Evolutionary conservation across 2,797 vertebrate species (phyloP).

Genomic region (Novumbra hubbsi): DNA sequence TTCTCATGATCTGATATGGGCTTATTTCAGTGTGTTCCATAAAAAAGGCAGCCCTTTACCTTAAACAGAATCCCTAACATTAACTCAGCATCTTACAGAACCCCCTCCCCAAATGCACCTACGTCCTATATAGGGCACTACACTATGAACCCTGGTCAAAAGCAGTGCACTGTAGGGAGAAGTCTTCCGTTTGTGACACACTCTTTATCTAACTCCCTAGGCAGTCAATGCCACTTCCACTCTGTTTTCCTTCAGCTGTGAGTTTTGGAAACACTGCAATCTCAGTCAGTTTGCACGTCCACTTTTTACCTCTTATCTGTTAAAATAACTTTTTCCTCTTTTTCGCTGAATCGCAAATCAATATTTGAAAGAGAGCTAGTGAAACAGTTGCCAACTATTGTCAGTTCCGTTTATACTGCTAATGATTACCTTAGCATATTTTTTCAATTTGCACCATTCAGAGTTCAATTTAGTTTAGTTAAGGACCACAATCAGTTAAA

Average conservation of each 20-base stretch:
- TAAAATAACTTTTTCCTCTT: neutral
- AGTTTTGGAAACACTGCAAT: slow-evolving; percentile 12
- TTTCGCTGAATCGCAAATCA: neutral
- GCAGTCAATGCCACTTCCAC: slow-evolving; percentile 18
- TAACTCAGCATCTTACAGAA: neutral
- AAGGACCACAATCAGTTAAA: neutral
- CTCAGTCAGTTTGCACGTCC: neutral
- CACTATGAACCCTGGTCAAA: neutral
- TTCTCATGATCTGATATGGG: neutral
- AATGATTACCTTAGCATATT: neutral
- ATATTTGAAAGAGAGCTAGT: neutral
- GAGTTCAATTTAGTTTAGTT: neutral
- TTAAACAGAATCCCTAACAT: neutral
- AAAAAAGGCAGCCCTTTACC: neutral
- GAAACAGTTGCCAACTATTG: neutral
- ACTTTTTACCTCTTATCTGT: slow-evolving; percentile 7
- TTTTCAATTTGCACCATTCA: neutral
- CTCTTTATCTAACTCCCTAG: neutral
- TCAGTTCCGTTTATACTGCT: neutral
- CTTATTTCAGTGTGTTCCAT: neutral
- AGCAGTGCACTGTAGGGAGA: neutral
- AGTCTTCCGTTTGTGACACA: neutral
- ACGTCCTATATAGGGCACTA: neutral
- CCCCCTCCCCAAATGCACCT: neutral
- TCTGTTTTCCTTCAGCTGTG: slow-evolving; percentile 43